phyloP scores from a whole-genome alignment of 2,888 invertebrate genomes.

The Diaprepes abbreviatus region DNA sequence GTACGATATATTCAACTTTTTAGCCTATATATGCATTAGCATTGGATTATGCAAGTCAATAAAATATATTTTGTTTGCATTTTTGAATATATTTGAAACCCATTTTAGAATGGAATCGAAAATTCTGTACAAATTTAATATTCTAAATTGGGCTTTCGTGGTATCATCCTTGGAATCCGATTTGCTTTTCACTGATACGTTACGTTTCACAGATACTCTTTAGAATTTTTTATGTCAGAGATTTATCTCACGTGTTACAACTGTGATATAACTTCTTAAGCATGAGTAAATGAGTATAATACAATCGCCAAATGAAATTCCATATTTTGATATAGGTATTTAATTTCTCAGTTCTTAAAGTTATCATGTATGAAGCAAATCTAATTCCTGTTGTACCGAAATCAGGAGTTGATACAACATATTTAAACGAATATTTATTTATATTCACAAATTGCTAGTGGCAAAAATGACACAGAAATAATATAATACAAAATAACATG shows the following conservation, averaged over 20 bases:
- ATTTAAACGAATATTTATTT: conserved; percentile 35
- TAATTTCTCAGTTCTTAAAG: too few species aligned
- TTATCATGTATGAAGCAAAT: too few species aligned
- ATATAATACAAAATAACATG: conserved; percentile 61
- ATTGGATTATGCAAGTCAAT: conserved; percentile 52
- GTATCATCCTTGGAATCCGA: too few species aligned
- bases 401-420: background rate
- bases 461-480: conserved; percentile 49
- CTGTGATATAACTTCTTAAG: too few species aligned
- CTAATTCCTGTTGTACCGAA: background rate
- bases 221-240: too few species aligned
- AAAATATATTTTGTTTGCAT: conserved; percentile 31
- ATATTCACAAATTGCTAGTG: conserved; percentile 46
- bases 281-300: too few species aligned
- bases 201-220: too few species aligned
- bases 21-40: conserved; percentile 55
- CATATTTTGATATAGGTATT: too few species aligned
- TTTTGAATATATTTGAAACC: background rate
- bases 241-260: too few species aligned
- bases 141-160: too few species aligned
- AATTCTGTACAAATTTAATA: background rate
- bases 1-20: conserved; percentile 55
- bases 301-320: too few species aligned
- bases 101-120: conserved; percentile 2
- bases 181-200: too few species aligned